Evolutionary conservation across 2,888 invertebrate genomes (phyloP), one percentile per base, ranked within the genome.

Genomic region (Drosophila suboccidentalis): DNA sequence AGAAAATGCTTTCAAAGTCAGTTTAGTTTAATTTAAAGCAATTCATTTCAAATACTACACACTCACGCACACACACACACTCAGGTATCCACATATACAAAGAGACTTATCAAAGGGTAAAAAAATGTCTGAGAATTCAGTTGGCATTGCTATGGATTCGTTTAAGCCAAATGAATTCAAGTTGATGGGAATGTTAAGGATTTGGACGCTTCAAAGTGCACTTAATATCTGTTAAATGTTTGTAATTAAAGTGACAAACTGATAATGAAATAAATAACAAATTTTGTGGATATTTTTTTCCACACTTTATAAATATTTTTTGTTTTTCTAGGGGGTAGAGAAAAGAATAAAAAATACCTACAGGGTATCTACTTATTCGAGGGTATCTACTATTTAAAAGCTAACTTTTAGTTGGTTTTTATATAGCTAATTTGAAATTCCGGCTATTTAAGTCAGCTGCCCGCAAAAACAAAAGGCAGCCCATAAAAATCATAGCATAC

Each of bases 401-500:
- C 5, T n/a, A 11, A 11, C 36, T 11, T 17, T 47, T n/a, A 17
- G n/a, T 26, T 26, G 38, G 46, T 54, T 54, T 54, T 62, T 51
- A 43, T 59, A 36, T 57, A 29, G 57, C 53, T 60, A 54, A 57
- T 63, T 63, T 64, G n/a, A 10, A 54, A 57, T 55, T 57, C 43
- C 15, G 57, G 51, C 67, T 44, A 43, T 67, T 67, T 38, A 11
- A 39, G 63, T 36, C 44, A 53, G 36, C 47, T 43, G 36, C 51
- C 43, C 15, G 62, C 59, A 58, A 69, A 54, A 61, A 51, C 47
- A 73, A 68, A 74, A 44, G 55, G 38, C 43, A 61, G 9, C 13
- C 36, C 60, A 32, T 44, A 67, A 72, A 66, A 54, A 61, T 43
- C 41, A 59, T 61, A 57, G 69, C 57, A 64, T 53, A 44, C 43